Evolutionary conservation across 2,888 invertebrate genomes (phyloP).

Genomic region (Latrodectus hesperus): DNA sequence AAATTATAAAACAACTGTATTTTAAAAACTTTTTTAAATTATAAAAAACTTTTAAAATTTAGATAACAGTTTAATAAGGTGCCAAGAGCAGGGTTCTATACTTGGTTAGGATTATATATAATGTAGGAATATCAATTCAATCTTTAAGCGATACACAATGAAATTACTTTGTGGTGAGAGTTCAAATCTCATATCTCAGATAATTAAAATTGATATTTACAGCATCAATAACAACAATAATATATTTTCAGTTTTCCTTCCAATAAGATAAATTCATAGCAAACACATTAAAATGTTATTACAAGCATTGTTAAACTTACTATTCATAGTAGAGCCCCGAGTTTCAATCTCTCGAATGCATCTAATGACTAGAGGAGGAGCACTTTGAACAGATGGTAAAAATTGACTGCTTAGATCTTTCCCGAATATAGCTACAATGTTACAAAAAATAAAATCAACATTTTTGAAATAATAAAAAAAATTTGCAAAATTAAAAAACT

Average conservation of each 20-base stretch:
- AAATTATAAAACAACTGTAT: too few relatives aligned
- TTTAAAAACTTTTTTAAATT: too few relatives aligned
- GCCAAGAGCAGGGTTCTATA: too few relatives aligned
- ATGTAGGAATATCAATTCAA: too few relatives aligned
- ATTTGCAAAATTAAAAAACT: not conserved
- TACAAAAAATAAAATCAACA: not conserved
- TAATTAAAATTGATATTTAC: too few relatives aligned
- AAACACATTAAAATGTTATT: not conserved
- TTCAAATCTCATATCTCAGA: too few relatives aligned
- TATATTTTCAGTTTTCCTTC: not conserved
- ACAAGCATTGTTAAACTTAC: conserved; percentile 16
- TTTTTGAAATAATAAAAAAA: not conserved
- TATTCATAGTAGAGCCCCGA: conserved; percentile 45
- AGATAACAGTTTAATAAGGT: too few relatives aligned
- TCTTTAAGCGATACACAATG: too few relatives aligned
- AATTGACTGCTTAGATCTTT: conserved; percentile 78
- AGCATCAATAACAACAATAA: too few relatives aligned
- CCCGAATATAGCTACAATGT: conserved; percentile 63
- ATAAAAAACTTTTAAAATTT: too few relatives aligned
- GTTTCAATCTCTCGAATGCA: conserved; percentile 80
- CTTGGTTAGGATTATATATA: too few relatives aligned
- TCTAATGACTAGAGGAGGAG: conserved; percentile 80
- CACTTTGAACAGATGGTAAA: conserved; percentile 78
- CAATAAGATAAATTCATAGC: not conserved
- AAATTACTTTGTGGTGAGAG: too few relatives aligned